Percentiles rank a stretch among this genome's conserved stretches.
Evolutionary conservation across 1,140 invertebrate genomes (phyloP).

Genomic region (Macrobrachium nipponense): DNA sequence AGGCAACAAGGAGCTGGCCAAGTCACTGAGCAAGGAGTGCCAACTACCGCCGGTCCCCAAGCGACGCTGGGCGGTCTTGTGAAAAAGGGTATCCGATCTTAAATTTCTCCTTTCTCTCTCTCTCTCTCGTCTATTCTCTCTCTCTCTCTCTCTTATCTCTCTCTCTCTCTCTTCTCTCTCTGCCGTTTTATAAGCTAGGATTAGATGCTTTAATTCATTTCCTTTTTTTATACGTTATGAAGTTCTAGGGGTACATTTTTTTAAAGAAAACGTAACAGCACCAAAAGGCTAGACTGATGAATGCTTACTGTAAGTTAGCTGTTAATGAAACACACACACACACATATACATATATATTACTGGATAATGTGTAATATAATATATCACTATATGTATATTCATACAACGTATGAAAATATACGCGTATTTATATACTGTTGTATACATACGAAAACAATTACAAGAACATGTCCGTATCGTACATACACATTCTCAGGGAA

Average conservation of each 20-base stretch:
- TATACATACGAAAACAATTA: background rate
- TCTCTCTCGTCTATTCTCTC: background rate
- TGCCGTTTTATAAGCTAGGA: background rate
- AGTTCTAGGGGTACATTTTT: too few species aligned
- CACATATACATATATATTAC: background rate
- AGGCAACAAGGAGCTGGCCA: too few species aligned
- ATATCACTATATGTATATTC: slow-evolving; percentile 14
- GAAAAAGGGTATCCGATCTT: too few species aligned
- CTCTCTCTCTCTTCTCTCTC: background rate
- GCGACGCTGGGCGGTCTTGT: background rate
- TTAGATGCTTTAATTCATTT: background rate
- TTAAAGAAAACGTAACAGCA: too few species aligned
- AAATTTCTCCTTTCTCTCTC: background rate
- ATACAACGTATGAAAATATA: background rate
- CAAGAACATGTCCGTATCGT: background rate
- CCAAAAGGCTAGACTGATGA: too few species aligned
- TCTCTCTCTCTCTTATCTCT: background rate
- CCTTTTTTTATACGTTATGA: too few species aligned
- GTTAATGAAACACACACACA: background rate
- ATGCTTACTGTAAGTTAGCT: background rate
- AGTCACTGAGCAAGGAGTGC: background rate
- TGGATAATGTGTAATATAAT: too few species aligned
- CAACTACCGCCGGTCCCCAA: background rate
- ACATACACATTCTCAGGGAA: background rate
- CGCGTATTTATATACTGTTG: too few species aligned